Conservation (phyloP, 2,797 vertebrate genomes). For the Erpetoichthys calabaricus region DNA sequence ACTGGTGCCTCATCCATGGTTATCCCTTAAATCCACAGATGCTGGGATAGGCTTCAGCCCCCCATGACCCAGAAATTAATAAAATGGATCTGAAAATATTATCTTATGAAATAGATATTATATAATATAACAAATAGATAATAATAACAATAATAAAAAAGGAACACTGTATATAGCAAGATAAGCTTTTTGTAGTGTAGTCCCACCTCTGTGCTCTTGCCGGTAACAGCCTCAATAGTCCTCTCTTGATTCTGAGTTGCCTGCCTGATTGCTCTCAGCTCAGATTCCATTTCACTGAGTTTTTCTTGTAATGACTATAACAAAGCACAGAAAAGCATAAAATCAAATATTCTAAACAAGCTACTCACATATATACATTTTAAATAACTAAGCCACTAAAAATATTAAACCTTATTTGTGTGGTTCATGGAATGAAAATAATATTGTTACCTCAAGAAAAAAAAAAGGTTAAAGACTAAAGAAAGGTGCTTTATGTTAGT, state of each 20-base stretch:
- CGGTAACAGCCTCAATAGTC: constrained; percentile 52
- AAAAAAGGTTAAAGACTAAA: too few relatives aligned
- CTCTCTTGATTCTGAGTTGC: constrained; percentile 59
- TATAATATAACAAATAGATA: too few relatives aligned
- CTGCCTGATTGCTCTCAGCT: constrained; percentile 55
- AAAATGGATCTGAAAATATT: too few relatives aligned
- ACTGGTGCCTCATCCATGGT: too few relatives aligned
- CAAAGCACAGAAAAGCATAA: not conserved
- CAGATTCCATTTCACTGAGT: constrained; percentile 57
- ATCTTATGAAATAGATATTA: too few relatives aligned
- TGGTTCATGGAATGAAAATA: not conserved
- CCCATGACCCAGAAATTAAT: too few relatives aligned
- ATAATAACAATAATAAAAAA: too few relatives aligned
- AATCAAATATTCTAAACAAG: constrained; percentile 5
- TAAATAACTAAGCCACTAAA: not conserved
- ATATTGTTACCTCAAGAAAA: not conserved
- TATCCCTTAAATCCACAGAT: too few relatives aligned
- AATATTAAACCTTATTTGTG: not conserved
- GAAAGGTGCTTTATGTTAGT: too few relatives aligned
- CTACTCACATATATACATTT: constrained; percentile 1
- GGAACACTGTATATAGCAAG: too few relatives aligned
- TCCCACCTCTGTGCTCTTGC: constrained; percentile 70
- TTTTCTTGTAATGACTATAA: constrained; percentile 67
- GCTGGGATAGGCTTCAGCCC: too few relatives aligned
- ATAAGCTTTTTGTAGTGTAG: too few relatives aligned